Evolutionary conservation across 2,113 vertebrate genomes (phyloP), one percentile per base, ranked within the genome.

Genomic region (Romanogobio albipinnatus): DNA sequence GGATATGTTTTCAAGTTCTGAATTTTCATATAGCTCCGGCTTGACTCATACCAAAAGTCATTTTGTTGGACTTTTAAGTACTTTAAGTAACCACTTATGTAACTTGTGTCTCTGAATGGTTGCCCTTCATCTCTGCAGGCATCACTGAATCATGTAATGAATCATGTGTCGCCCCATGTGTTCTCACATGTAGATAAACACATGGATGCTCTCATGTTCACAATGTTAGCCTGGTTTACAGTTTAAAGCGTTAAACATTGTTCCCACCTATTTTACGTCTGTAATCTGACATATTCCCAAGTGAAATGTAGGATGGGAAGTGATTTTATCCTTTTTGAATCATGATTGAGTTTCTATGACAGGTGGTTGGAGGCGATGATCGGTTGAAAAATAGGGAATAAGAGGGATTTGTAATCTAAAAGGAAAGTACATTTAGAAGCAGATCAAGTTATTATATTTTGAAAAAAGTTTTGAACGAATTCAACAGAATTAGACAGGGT

Each of bases 91-190:
- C 1, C 33, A 22, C 68, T 43, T 74, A 49, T 49, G 43, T 74
- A 74, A 74, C 43, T 49, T 26, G n/a, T 74, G 13, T 74, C 6
- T 47, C 43, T 49, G 71, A 74, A 74, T 74, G 11, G n/a, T 74
- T 74, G 71, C 22, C 22, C 39, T 45, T 24, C 43, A 24, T 70
- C 66, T 43, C 36, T 70, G 66, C 36, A 70, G 66, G 22, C 66
- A 1, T 47, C 0, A 73, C 7, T 73, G 70, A 73, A 73, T 73
- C 70, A 24, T 73, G n/a, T 45, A 73, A 73, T 74, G 70, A 47
- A 47, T 74, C 22, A 15, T 14, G 22, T 70, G 70, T 43, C 70
- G 47, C 45, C 14, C 5, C 5, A 47, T 47, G 43, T 24, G 43
- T 26, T 49, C n/a, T 74, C 71, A 74, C 68, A 6, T 70, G 19